Conservation (phyloP, 2,888 invertebrate species). For the Ophion ventricosus region DNA sequence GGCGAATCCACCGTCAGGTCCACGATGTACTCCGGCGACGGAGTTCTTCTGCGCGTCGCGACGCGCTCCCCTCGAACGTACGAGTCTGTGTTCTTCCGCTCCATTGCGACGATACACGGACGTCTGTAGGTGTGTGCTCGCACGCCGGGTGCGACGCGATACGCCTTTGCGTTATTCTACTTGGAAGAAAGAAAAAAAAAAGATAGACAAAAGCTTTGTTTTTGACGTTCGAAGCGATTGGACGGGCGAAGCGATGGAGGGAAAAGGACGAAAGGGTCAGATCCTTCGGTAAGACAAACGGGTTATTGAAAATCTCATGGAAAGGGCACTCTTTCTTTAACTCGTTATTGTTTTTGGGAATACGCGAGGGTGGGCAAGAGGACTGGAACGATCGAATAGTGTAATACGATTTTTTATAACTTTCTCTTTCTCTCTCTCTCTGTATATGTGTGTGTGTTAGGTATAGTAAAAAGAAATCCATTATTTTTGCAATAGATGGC, state of each 20-base stretch:
- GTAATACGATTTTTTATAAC: too few relatives aligned
- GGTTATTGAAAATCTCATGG: not conserved
- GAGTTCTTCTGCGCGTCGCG: constrained; percentile 14
- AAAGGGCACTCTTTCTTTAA: not conserved
- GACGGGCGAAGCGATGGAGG: too few relatives aligned
- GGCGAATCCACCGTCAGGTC: constrained; percentile 67
- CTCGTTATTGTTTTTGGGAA: too few relatives aligned
- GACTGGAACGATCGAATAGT: too few relatives aligned
- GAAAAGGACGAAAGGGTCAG: not conserved
- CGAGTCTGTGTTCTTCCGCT: constrained; percentile 6
- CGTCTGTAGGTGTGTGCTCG: not conserved
- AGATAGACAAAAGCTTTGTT: not conserved
- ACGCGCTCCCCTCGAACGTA: not conserved
- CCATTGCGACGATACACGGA: constrained; percentile 11
- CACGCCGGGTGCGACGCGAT: not conserved
- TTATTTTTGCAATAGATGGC: too few relatives aligned
- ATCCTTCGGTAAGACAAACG: not conserved
- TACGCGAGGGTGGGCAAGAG: too few relatives aligned
- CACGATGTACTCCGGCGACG: constrained; percentile 54
- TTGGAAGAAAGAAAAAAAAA: not conserved
- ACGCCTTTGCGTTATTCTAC: not conserved
- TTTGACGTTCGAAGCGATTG: not conserved
- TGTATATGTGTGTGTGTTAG: too few relatives aligned
- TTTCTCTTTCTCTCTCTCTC: too few relatives aligned
- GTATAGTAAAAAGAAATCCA: too few relatives aligned